Evolutionary conservation across 23 tunicate species (phyloP).

Genomic region (Ciona savignyi): DNA sequence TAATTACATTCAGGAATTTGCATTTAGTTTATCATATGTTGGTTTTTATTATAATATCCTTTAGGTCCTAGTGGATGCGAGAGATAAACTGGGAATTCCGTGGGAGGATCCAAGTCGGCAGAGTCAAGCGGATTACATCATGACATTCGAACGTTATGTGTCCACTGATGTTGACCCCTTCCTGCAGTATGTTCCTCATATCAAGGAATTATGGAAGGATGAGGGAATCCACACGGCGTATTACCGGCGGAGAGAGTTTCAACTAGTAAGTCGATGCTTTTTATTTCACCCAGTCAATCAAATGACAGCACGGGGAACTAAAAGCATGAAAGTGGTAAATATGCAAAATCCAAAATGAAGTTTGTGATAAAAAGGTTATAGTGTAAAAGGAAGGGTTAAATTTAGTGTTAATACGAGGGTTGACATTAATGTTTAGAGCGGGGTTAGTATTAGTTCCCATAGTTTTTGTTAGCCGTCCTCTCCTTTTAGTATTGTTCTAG

Average conservation of each 20-base stretch:
- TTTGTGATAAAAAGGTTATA: too few relatives aligned
- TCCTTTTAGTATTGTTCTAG: too few relatives aligned
- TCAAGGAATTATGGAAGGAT: slow-evolving; percentile 89
- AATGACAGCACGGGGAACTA: too few relatives aligned
- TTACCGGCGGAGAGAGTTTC: slow-evolving; percentile 90
- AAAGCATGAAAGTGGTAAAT: too few relatives aligned
- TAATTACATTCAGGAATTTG: background rate
- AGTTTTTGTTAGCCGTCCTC: too few relatives aligned
- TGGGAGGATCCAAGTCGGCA: slow-evolving; percentile 86
- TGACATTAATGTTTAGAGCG: too few relatives aligned
- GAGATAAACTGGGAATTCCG: slow-evolving; percentile 83
- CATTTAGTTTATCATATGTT: background rate
- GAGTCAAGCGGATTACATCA: slow-evolving; percentile 67
- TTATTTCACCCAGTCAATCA: too few relatives aligned
- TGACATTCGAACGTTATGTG: slow-evolving; percentile 75
- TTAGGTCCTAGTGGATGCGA: slow-evolving; percentile 87
- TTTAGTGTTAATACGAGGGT: too few relatives aligned
- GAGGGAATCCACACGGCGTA: slow-evolving; percentile 78
- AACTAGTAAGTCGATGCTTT: slow-evolving; percentile 71
- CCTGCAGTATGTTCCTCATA: slow-evolving; percentile 65
- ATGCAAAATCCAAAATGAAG: too few relatives aligned
- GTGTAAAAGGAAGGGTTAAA: too few relatives aligned
- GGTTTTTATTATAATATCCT: background rate
- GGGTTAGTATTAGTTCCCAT: too few relatives aligned
- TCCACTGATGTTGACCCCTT: slow-evolving; percentile 67